Evolutionary conservation across 2,113 vertebrate genomes (phyloP), one percentile per base, ranked within the genome.

Genomic region (Paramisgurnus dabryanus): DNA sequence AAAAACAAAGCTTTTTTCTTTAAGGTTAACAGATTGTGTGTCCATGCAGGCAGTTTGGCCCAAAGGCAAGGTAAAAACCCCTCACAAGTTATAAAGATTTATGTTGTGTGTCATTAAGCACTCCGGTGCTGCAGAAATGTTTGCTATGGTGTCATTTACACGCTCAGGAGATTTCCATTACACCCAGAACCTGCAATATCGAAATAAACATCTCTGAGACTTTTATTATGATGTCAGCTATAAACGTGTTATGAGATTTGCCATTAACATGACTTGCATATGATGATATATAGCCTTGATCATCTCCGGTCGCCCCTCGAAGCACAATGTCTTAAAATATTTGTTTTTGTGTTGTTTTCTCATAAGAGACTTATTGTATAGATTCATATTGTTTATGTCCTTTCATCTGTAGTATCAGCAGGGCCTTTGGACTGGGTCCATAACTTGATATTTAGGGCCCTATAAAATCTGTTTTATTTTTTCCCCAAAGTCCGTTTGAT

Each of bases 31-130:
- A 73, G 67, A 75, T 77, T 83, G 77, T 77, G 34, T 61, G 78
- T 67, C 55, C 60, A 77, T 60, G 47, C 72, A 80, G 67, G 47
- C 72, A 80, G 61, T 80, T 67, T 45, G 53, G 34, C 39, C 78
- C 61, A 80, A 67, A 72, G 78, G 67, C 67, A 67, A 80, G 78
- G 63, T 80, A 61, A 84, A 77, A 80, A 27, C 78, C 71, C 6
- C 15, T 39, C 61, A 60, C 53, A 61, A 67, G 67, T 84, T 67
- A 80, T 60, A 53, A 10, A 84, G 67, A 72, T 84, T 43, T 80
- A 72, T 83, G 22, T 49, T 49, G 34, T 73, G 47, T 68, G 63
- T 73, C 69, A 73, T 67, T 57, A 40, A 72, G 67, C 17, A 15
- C 11, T 64, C 17, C 61, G 18, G 12, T 40, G 45, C n/a, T 61